phyloP scores from a whole-genome alignment of 2,888 invertebrate species.

The Xanthostigma xanthostigma region DNA sequence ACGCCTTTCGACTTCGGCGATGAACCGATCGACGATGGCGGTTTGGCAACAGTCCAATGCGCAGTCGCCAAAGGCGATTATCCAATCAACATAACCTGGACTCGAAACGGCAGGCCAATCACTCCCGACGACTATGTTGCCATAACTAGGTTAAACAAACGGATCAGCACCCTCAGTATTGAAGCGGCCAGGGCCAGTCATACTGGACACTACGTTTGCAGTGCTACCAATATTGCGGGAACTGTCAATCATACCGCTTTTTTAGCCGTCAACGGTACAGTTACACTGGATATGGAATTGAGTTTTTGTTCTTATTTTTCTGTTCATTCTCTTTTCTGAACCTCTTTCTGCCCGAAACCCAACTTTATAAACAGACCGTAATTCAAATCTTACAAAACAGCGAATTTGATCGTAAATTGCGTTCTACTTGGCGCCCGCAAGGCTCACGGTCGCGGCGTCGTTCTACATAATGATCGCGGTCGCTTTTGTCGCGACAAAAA shows the following conservation, averaged over 20 bases:
- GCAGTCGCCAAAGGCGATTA: constrained; percentile 51
- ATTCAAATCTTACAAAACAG: no score
- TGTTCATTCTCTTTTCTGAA: no score
- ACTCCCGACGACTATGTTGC: constrained; percentile 20
- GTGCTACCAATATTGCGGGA: constrained; percentile 46
- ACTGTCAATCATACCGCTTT: constrained; percentile 43
- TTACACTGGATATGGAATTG: constrained; percentile 15
- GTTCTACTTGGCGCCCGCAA: no score
- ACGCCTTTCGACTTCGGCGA: constrained; percentile 41
- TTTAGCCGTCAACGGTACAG: constrained; percentile 49
- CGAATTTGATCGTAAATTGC: no score
- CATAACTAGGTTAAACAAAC: constrained; percentile 28
- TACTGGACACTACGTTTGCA: constrained; percentile 48
- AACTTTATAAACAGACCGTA: no score
- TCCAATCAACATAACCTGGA: constrained; percentile 61
- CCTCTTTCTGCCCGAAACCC: no score
- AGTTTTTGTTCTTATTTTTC: not conserved
- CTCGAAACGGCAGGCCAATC: constrained; percentile 50
- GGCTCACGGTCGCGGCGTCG: no score
- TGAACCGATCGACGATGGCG: constrained; percentile 44
- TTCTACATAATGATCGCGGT: no score
- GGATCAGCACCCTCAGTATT: constrained; percentile 42
- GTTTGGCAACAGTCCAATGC: constrained; percentile 45
- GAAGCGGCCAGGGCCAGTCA: constrained; percentile 43
- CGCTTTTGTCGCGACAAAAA: no score